Evolutionary conservation across 64 coral and sea anemone genomes (phyloP).

Genomic region (Astreopora myriophthalma): DNA sequence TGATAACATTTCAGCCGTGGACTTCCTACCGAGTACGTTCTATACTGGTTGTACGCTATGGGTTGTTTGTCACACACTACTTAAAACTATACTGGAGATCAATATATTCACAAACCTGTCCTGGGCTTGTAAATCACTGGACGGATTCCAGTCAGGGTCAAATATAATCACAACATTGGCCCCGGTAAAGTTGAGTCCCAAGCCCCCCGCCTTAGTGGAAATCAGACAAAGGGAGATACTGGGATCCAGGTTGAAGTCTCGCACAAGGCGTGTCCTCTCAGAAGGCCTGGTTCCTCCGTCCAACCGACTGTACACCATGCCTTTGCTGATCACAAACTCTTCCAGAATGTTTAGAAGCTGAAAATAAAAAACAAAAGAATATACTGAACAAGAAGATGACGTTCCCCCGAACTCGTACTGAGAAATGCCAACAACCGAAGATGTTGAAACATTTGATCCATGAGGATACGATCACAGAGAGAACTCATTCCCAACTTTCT

Average conservation of each 20-base stretch:
- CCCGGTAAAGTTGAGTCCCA: slow-evolving; percentile 93
- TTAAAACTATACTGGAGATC: no score
- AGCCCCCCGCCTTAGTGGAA: slow-evolving; percentile 81
- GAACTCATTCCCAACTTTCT: no score
- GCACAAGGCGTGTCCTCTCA: slow-evolving; percentile 72
- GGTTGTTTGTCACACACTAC: no score
- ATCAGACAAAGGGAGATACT: slow-evolving; percentile 76
- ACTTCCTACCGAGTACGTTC: no score
- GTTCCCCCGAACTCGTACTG: no score
- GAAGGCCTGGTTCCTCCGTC: slow-evolving; percentile 76
- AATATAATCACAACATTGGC: slow-evolving; percentile 99
- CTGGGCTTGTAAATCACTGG: slow-evolving; percentile 90
- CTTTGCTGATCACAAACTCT: slow-evolving; percentile 76
- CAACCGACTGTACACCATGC: slow-evolving; percentile 84
- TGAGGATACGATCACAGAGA: no score
- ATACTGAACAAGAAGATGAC: no score
- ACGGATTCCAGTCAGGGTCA: slow-evolving; percentile 95
- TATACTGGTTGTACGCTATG: no score
- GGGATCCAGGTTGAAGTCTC: slow-evolving; percentile 86
- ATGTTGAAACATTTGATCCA: no score
- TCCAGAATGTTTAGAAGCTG: slow-evolving; percentile 92
- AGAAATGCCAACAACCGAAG: no score
- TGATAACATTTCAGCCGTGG: no score
- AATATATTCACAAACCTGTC: slow-evolving; percentile 66
- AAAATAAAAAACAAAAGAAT: neutral